Evolutionary conservation across 2,888 invertebrate genomes (phyloP).

Genomic region (Dicyrtomina minuta): DNA sequence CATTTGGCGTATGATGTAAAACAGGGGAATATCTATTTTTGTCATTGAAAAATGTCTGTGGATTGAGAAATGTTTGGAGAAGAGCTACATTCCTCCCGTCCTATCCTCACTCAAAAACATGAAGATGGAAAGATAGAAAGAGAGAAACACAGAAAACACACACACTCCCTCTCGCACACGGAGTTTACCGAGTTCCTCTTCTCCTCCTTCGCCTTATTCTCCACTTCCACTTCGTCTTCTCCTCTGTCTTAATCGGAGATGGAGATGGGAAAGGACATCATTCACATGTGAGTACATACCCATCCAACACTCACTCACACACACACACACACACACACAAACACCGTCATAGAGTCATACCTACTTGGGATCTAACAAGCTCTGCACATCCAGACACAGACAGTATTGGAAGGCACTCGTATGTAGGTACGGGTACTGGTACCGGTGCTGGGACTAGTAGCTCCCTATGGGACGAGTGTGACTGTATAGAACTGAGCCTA

Average conservation of each 20-base stretch:
- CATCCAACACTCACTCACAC: background rate
- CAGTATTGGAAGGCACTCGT: too few relatives aligned
- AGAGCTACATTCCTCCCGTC: slow-evolving; percentile 18
- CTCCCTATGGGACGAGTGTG: too few relatives aligned
- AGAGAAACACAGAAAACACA: slow-evolving; percentile 1
- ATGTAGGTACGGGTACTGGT: background rate
- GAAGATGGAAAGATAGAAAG: slow-evolving; percentile 8
- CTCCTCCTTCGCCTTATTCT: background rate
- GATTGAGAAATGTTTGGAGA: slow-evolving; percentile 36
- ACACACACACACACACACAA: too few relatives aligned
- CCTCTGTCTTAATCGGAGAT: too few relatives aligned
- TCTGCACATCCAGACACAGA: too few relatives aligned
- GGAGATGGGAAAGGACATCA: slow-evolving; percentile 1
- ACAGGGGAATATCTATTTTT: slow-evolving; percentile 51
- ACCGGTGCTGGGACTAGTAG: too few relatives aligned
- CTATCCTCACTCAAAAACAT: slow-evolving; percentile 19
- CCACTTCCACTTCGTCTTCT: background rate
- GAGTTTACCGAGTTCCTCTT: background rate
- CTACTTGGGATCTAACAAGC: too few relatives aligned
- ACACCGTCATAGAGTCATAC: background rate
- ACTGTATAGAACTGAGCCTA: too few relatives aligned
- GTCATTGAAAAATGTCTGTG: slow-evolving; percentile 52
- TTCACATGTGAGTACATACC: slow-evolving; percentile 4
- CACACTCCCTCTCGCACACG: slow-evolving; percentile 13
- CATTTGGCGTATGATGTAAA: slow-evolving; percentile 33